A percentile compares a stretch with the other conserved stretches of the same genome.
These are phyloP conservation scores for Heterochromis multidens DNA, from an alignment of 2,113 vertebrate species.

Conservation along the genomic window DNA sequence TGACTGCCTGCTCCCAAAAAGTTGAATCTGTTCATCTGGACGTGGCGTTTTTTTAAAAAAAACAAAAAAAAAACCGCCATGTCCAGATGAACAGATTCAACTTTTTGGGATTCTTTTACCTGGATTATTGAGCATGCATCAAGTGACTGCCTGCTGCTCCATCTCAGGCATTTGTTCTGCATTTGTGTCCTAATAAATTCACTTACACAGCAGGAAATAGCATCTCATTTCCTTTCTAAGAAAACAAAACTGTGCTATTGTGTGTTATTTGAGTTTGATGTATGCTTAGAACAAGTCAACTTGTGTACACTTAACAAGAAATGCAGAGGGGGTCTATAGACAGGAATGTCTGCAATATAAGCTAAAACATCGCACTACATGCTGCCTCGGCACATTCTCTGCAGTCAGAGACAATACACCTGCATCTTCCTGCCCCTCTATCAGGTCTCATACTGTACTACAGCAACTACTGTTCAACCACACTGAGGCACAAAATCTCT, in stretches of 20 bases:
- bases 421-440: not conserved
- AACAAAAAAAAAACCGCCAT: too few species aligned
- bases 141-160: not conserved
- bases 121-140: too few species aligned
- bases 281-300: not conserved
- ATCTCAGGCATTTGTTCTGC: not conserved
- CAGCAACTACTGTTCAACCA: not conserved
- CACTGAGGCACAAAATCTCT: not conserved
- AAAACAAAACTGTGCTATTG: not conserved
- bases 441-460: not conserved
- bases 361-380: not conserved
- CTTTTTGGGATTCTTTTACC: too few species aligned
- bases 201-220: not conserved
- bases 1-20: too few species aligned
- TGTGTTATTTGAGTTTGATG: not conserved
- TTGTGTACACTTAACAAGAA: not conserved
- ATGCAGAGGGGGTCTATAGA: not conserved
- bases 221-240: not conserved
- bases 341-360: not conserved
- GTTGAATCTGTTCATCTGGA: too few species aligned
- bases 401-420: conserved; percentile 36
- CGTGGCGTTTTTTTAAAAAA: too few species aligned
- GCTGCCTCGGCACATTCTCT: conserved; percentile 56
- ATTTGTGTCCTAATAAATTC: not conserved
- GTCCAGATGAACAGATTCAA: too few species aligned